Evolutionary conservation across 1,140 invertebrate species (phyloP), one percentile per base, ranked within the genome.

Genomic region (Oryctes rhinoceros): DNA sequence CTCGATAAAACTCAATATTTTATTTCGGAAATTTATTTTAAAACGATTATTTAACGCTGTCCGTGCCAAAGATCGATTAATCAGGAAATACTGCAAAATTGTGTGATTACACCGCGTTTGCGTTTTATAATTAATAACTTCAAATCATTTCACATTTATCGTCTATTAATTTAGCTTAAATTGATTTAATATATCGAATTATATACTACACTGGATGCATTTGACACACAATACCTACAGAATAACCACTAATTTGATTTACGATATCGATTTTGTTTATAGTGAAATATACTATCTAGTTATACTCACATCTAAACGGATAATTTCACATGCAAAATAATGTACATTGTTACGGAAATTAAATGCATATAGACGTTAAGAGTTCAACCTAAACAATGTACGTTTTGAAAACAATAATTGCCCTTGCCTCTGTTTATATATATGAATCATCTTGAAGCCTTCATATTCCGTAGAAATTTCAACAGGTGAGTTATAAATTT

Each of bases 121-220:
- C 65, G 20, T 71, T 30, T 39, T 71, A 6, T 71, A 71, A 71
- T 71, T 71, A 71, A 71, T 71, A 71, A 71, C 65, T 4, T 37
- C 20, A 71, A 71, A 71, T 71, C n/a, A 71, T 71, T 71, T 71
- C 65, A 24, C 11, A 71, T 71, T 71, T 71, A 71, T 37, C 65
- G 65, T 71, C 65, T 20, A 71, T 71, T 71, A 71, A 71, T 71
- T 71, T 71, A 24, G 24, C 65, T 71, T 24, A 71, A 71, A 71
- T 71, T 71, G 65, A 71, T 71, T 71, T 71, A 71, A 71, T 71
- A 71, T 71, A 71, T 30, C 65, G 24, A 71, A 20, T 71, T 71
- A 71, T 37, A 9, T 30, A 71, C 35, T 71, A 20, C 3, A 37
- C 9, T 71, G n/a, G 65, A 71, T 37, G 24, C 65, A 71, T 71